Conservation (phyloP, 2,113 vertebrate species). For the Muscicapa adusta region DNA sequence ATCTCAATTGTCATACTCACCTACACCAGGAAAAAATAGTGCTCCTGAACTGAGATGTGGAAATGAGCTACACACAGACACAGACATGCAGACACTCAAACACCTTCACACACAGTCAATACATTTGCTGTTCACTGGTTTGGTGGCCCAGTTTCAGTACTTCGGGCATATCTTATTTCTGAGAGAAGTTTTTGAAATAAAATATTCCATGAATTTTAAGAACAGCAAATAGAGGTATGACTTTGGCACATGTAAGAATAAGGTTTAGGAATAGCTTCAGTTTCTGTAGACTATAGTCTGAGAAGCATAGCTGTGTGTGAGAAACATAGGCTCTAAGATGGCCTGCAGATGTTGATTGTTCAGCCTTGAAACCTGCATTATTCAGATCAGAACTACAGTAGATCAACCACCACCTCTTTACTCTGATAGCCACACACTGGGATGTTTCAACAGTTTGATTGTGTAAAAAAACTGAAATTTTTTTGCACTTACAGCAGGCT, state of each 20-base stretch:
- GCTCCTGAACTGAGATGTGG: not conserved
- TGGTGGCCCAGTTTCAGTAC: not conserved
- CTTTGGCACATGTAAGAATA: not conserved
- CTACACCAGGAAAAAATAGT: not conserved
- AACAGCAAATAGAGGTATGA: not conserved
- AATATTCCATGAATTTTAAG: not conserved
- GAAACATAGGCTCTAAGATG: not conserved
- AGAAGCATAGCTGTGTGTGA: not conserved
- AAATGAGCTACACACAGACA: not conserved
- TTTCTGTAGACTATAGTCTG: not conserved
- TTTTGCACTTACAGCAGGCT: rapidly evolving
- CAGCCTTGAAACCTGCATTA: not conserved
- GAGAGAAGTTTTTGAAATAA: not conserved
- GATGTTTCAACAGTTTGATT: not conserved
- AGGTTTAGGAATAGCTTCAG: not conserved
- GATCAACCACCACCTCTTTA: not conserved
- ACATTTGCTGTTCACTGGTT: not conserved
- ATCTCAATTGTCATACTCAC: not conserved
- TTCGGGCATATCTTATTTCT: not conserved
- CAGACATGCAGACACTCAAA: not conserved
- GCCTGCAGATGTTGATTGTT: not conserved
- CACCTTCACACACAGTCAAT: not conserved
- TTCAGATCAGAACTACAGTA: not conserved
- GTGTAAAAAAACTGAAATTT: not conserved
- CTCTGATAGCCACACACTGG: not conserved